Conservation (phyloP, 2,113 vertebrate genomes). For the Hiodon alosoides region DNA sequence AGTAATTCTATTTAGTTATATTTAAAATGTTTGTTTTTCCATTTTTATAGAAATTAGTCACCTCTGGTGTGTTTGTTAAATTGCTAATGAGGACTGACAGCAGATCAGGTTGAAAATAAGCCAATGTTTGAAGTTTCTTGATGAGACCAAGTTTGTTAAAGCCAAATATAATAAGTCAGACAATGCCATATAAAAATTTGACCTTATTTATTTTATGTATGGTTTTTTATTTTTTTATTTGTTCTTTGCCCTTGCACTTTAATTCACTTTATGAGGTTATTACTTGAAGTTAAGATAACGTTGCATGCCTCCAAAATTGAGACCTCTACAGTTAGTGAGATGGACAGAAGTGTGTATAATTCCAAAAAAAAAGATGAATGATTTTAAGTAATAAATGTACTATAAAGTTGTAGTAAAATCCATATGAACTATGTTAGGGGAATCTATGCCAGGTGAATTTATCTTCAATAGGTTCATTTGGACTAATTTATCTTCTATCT, state of each 20-base stretch:
- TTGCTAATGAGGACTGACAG: neutral
- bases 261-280: conserved; percentile 62
- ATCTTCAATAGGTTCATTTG: conserved; percentile 16
- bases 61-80: too few relatives aligned
- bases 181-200: neutral
- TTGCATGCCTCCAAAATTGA: conserved; percentile 32
- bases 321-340: conserved; percentile 21
- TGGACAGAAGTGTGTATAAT: conserved; percentile 21
- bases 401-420: neutral
- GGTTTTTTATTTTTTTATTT: conserved; percentile 21
- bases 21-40: neutral
- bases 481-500: conserved; percentile 5
- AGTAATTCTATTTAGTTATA: neutral
- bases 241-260: conserved; percentile 57
- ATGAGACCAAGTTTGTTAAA: neutral
- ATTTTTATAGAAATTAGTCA: neutral
- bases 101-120: neutral
- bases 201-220: conserved; percentile 19
- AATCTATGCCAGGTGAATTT: conserved; percentile 8
- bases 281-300: conserved; percentile 58
- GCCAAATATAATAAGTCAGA: conserved; percentile 18
- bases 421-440: conserved; percentile 3
- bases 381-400: conserved; percentile 10
- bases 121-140: neutral
- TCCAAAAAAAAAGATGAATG: conserved; percentile 1